phyloP scores from a whole-genome alignment of 2,113 vertebrate species.

The Pterocles burchelli region DNA sequence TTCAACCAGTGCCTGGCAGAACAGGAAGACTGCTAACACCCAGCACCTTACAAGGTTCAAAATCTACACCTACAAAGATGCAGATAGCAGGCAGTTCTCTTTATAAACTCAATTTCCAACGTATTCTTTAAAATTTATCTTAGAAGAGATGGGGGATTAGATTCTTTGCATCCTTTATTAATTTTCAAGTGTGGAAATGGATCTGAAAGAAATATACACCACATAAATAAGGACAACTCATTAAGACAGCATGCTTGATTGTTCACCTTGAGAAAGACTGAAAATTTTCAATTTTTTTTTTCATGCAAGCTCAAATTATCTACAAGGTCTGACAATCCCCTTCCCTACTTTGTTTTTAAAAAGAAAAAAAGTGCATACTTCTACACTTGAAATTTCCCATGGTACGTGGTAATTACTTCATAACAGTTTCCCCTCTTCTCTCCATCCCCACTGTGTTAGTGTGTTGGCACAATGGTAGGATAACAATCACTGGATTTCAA shows the following conservation, averaged over 20 bases:
- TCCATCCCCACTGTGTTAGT: not conserved
- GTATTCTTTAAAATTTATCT: not conserved
- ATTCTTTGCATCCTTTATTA: conserved; percentile 56
- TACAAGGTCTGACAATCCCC: not conserved
- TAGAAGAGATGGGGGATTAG: conserved; percentile 18
- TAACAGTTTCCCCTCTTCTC: not conserved
- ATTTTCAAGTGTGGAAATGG: conserved; percentile 25
- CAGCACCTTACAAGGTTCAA: not conserved
- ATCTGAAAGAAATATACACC: conserved; percentile 38
- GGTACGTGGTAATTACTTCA: not conserved
- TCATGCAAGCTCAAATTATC: conserved; percentile 48
- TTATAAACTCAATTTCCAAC: not conserved
- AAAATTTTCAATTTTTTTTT: conserved; percentile 5
- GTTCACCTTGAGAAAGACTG: conserved; percentile 39
- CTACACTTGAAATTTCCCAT: not conserved
- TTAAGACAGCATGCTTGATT: conserved; percentile 45
- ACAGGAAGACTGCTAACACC: not conserved
- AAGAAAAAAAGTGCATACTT: not conserved
- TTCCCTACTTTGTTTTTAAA: conserved; percentile 8
- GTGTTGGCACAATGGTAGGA: not conserved
- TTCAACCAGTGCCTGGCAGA: not conserved
- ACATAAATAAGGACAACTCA: conserved; percentile 54
- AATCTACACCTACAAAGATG: not conserved
- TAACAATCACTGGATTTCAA: conserved; percentile 26
- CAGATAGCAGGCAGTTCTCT: not conserved